Evolutionary conservation across 2,888 invertebrate genomes (phyloP), one percentile per base, ranked within the genome.

Genomic region (Cepaea hortensis): DNA sequence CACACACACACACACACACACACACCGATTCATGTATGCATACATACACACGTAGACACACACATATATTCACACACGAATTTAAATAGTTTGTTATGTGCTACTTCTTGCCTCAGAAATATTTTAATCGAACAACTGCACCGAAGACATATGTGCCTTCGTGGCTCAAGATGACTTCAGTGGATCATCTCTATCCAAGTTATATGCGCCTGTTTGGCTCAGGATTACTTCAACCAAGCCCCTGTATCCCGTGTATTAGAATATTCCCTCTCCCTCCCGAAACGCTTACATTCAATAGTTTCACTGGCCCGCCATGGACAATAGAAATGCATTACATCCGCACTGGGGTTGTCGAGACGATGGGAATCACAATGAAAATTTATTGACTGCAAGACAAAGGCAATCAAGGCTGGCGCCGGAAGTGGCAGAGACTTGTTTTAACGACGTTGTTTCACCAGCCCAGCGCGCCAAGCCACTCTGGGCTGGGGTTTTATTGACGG

Each of bases 251-350:
- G 6, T 55, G 55, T 6, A 55, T 55, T 11, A 55, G 55, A 55
- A 35, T 72, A 15, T 72, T 23, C 13, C n/a, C 35, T 15, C 35
- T n/a, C 35, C 35, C 35, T 55, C 55, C 55, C 55, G 7, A 55
- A 55, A n/a, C 13, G 3, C 7, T 18, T 35, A 35, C 35, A 35
- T 35, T 23, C 79, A 79, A 55, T 46, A 79, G 79, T 79, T 79
- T 79, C 79, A 11, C 79, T 61, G 3, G 35, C 23, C 70, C 50
- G 79, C 18, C 68, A 20, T 46, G 70, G 84, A 88, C 88, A 88
- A 86, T 83, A 85, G 86, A 88, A 86, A 84, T 84, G 84, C 88
- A 88, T 88, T 88, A 88, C 77, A 84, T 35, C 73, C 80, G 86
- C 86, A 81, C 86, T 76, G 76, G 86, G 81, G 70, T 70, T 84